Conservation (phyloP, 2,888 invertebrate genomes). For the Zonitis immaculata region DNA sequence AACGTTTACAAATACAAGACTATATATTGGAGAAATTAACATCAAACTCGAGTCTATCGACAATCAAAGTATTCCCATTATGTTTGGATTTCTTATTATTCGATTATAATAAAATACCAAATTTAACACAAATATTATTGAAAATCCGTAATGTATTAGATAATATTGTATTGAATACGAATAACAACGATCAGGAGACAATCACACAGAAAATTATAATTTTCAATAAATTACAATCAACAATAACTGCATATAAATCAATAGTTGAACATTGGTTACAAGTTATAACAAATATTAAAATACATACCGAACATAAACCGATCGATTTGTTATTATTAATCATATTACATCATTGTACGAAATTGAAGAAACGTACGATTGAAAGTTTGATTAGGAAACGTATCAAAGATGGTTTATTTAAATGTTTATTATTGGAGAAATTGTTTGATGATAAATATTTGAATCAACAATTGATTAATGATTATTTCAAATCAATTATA, state of each 20-base stretch:
- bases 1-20: constrained; percentile 55
- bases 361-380: constrained; percentile 57
- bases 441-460: constrained; percentile 55
- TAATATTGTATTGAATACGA: constrained; percentile 43
- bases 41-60: too few species aligned
- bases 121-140: constrained; percentile 31
- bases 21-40: constrained; percentile 54
- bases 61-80: constrained; percentile 53
- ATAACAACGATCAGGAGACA: constrained; percentile 48
- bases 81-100: constrained; percentile 58
- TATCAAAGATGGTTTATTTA: constrained; percentile 58
- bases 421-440: constrained; percentile 54
- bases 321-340: constrained; percentile 65
- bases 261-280: constrained; percentile 57
- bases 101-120: constrained; percentile 42
- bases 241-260: constrained; percentile 53
- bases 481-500: constrained; percentile 54
- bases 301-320: constrained; percentile 56
- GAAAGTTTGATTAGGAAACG: constrained; percentile 63
- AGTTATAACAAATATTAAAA: constrained; percentile 53
- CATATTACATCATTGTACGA: constrained; percentile 59
- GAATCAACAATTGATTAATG: constrained; percentile 48
- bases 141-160: constrained; percentile 52
- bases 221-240: constrained; percentile 55
- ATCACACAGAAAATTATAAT: constrained; percentile 58